phyloP scores from a whole-genome alignment of 1,140 invertebrate species.

The Zophobas morio region DNA sequence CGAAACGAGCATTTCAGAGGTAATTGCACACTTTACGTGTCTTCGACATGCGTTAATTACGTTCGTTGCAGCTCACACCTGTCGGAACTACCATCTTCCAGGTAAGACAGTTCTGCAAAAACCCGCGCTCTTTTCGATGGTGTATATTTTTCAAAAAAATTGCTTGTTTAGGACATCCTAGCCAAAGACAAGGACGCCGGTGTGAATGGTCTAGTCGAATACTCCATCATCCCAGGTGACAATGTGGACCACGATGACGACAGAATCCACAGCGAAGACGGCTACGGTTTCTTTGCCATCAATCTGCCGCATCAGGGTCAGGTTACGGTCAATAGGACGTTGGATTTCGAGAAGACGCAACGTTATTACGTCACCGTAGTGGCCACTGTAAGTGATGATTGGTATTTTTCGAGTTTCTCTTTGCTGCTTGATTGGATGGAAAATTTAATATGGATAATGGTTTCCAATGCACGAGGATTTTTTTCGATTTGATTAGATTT shows the following conservation, averaged over 20 bases:
- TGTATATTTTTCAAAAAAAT: background rate
- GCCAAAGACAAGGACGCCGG: constrained; percentile 89
- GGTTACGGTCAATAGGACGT: constrained; percentile 88
- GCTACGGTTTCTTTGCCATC: constrained; percentile 86
- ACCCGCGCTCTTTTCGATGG: background rate
- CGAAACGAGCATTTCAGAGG: constrained; percentile 88
- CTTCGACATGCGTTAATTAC: constrained; percentile 5
- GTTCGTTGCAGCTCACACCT: constrained; percentile 81
- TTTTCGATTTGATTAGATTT: background rate
- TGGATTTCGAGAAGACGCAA: constrained; percentile 92
- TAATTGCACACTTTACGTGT: constrained; percentile 67
- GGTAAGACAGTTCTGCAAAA: constrained; percentile 11
- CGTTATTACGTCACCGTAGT: constrained; percentile 91
- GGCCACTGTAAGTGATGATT: constrained; percentile 90
- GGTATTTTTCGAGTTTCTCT: background rate
- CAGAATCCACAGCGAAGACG: constrained; percentile 80
- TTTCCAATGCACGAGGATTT: no score
- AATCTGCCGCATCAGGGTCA: constrained; percentile 91
- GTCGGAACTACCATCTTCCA: constrained; percentile 90
- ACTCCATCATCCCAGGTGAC: constrained; percentile 77
- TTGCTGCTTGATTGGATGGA: background rate
- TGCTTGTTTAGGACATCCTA: constrained; percentile 73
- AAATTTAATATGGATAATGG: no score
- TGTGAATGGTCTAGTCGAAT: constrained; percentile 89
- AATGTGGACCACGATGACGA: constrained; percentile 71